Conservation (phyloP, 1,140 invertebrate species). For the Drosophila setifemur region DNA sequence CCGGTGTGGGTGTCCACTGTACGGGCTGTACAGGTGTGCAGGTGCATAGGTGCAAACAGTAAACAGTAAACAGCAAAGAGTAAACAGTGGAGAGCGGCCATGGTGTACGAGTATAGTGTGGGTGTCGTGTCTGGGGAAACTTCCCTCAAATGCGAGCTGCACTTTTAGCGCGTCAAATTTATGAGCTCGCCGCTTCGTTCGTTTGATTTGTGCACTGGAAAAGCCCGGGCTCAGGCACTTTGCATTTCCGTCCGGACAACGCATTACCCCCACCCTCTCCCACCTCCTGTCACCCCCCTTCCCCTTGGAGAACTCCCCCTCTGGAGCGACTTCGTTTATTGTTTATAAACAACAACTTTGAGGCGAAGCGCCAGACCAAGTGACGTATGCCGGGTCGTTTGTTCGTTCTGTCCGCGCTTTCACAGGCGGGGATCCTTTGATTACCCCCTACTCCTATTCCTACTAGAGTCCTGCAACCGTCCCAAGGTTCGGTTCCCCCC, state of each 20-base stretch:
- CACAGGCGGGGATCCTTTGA: not conserved
- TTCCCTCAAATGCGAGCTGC: constrained; percentile 38
- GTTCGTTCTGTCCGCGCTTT: constrained; percentile 44
- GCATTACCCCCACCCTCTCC: constrained; percentile 31
- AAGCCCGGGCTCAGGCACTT: constrained; percentile 17
- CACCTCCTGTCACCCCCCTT: not conserved
- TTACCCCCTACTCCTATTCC: not conserved
- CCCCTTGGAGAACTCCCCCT: not conserved
- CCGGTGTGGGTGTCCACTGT: constrained; percentile 11
- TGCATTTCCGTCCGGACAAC: constrained; percentile 46
- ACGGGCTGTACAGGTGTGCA: constrained; percentile 7
- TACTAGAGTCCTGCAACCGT: too few relatives aligned
- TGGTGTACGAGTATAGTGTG: constrained; percentile 5
- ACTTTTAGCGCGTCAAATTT: constrained; percentile 77
- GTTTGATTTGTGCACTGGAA: constrained; percentile 73
- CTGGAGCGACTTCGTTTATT: constrained; percentile 63
- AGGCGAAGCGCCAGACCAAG: constrained; percentile 32
- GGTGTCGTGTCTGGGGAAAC: constrained; percentile 41
- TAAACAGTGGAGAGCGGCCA: too few relatives aligned
- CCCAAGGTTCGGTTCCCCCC: constrained; percentile 8
- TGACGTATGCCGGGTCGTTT: constrained; percentile 69
- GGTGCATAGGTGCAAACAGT: constrained; percentile 30
- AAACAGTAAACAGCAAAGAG: constrained; percentile 18
- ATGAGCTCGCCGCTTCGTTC: constrained; percentile 45
- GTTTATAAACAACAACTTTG: constrained; percentile 76